A percentile compares a stretch with the other conserved stretches of the same genome.
phyloP scores from a whole-genome alignment of 2,888 invertebrate genomes.

The Aphrophora alni region DNA sequence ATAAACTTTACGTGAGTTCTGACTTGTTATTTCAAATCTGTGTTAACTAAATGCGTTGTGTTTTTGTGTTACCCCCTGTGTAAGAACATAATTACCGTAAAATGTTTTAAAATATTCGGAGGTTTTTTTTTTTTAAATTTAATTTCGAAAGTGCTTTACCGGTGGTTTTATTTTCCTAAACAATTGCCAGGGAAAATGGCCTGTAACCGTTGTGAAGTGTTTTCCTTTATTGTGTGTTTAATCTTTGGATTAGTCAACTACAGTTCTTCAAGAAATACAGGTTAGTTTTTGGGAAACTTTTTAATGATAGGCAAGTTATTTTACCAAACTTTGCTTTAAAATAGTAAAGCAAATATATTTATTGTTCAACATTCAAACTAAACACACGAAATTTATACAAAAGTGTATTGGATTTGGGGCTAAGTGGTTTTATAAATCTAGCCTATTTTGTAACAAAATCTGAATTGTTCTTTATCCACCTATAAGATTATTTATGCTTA shows the following conservation, averaged over 20 bases:
- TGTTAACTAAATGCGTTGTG: not conserved
- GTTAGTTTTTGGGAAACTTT: not conserved
- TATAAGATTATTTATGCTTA: too few species aligned
- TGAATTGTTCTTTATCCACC: too few species aligned
- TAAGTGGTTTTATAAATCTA: too few species aligned
- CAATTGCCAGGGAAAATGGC: not conserved
- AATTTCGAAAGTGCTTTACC: not conserved
- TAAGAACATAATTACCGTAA: not conserved
- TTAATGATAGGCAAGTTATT: not conserved
- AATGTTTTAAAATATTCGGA: not conserved
- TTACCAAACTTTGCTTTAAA: too few species aligned
- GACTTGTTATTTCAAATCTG: not conserved
- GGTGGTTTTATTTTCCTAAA: not conserved
- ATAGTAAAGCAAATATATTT: too few species aligned
- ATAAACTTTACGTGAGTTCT: not conserved
- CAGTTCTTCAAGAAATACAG: not conserved
- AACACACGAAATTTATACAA: too few species aligned
- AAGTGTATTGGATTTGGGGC: too few species aligned
- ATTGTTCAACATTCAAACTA: too few species aligned
- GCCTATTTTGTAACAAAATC: too few species aligned
- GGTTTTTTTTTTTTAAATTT: not conserved
- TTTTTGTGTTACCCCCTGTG: not conserved
- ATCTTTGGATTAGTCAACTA: not conserved
- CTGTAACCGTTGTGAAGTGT: not conserved
- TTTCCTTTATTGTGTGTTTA: not conserved